Percentiles rank a stretch among this genome's conserved stretches.
Evolutionary conservation across 2,797 vertebrate genomes (phyloP).

Genomic region (Hyperoplus immaculatus): DNA sequence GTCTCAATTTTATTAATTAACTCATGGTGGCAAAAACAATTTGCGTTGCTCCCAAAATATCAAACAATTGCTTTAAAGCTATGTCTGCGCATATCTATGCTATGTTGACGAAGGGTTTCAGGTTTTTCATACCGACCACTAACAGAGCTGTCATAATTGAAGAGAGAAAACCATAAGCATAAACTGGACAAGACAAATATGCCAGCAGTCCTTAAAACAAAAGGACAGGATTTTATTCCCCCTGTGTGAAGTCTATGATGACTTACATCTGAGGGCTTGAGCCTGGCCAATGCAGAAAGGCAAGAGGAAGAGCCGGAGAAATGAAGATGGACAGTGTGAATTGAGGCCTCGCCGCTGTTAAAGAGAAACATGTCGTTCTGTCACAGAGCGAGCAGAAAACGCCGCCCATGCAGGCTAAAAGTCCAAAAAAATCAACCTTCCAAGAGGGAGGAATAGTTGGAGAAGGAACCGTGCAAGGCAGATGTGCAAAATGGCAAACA

Average conservation of each 20-base stretch:
- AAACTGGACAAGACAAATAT: background rate
- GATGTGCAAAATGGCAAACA: constrained; percentile 64
- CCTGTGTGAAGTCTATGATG: background rate
- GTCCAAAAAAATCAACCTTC: background rate
- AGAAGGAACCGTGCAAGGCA: constrained; percentile 43
- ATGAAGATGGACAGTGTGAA: constrained; percentile 51
- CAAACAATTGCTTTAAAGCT: background rate
- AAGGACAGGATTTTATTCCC: background rate
- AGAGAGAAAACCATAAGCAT: background rate
- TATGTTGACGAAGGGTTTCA: background rate
- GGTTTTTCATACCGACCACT: background rate
- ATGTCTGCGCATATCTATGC: background rate
- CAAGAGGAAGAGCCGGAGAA: background rate
- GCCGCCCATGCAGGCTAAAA: background rate
- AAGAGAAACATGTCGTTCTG: constrained; percentile 36
- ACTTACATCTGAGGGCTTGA: background rate
- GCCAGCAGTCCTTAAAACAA: background rate
- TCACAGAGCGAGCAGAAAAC: constrained; percentile 28
- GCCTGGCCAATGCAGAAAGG: background rate
- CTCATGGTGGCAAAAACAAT: background rate
- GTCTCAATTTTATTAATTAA: background rate
- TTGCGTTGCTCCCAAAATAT: background rate
- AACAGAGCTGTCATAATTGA: background rate
- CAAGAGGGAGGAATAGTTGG: constrained; percentile 22
- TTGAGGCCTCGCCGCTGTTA: background rate